Conservation (phyloP, 2,888 invertebrate species). For the Eueremaeus valkanovi region DNA sequence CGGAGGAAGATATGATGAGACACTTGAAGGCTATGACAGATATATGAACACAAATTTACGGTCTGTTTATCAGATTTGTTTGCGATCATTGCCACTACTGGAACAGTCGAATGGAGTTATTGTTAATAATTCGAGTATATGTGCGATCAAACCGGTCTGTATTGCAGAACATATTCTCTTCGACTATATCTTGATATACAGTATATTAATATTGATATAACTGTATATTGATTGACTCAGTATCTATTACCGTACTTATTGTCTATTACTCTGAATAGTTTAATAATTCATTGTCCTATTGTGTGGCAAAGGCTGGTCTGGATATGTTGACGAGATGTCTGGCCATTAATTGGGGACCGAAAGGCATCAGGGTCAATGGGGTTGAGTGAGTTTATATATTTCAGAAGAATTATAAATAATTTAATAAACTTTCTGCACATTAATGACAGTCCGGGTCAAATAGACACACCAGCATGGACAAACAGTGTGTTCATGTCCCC, state of each 20-base stretch:
- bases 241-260: no score
- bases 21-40: no score
- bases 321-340: slow-evolving; percentile 11
- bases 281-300: neutral
- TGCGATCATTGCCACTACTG: neutral
- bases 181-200: no score
- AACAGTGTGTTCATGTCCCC: neutral
- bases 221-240: no score
- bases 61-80: neutral
- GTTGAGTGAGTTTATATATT: no score
- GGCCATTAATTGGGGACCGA: neutral
- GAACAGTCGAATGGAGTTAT: neutral
- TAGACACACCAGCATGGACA: neutral
- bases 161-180: no score
- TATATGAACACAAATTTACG: neutral
- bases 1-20: no score
- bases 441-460: neutral
- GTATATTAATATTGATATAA: no score
- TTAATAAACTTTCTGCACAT: neutral
- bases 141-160: slow-evolving; percentile 1
- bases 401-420: neutral
- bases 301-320: neutral
- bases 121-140: neutral
- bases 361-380: neutral
- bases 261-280: no score